Evolutionary conservation across 2,888 invertebrate species (phyloP).

Genomic region (Ectemnius cavifrons): DNA sequence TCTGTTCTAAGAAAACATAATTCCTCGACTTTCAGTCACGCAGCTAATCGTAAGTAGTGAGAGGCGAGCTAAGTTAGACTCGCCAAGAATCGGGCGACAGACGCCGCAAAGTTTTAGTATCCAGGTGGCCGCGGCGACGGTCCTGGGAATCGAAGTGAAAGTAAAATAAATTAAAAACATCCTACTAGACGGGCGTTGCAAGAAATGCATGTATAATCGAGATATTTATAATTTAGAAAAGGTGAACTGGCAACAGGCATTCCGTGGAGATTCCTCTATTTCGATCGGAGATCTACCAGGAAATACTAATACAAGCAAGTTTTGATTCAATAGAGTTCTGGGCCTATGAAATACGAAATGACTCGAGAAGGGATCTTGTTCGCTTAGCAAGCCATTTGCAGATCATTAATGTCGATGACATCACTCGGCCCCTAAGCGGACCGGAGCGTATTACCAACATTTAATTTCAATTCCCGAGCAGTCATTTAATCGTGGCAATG

Average conservation of each 20-base stretch:
- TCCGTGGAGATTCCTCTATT: no score
- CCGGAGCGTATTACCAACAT: not conserved
- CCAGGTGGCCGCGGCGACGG: not conserved
- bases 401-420: constrained; percentile 36
- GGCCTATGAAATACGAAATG: no score
- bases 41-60: not conserved
- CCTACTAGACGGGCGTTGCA: not conserved
- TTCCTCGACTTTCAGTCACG: not conserved
- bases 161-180: constrained; percentile 7
- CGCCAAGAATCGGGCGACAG: no score
- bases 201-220: no score
- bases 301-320: no score
- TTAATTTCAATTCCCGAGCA: constrained; percentile 27
- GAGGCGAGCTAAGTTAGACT: no score
- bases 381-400: not conserved
- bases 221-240: no score
- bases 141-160: not conserved
- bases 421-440: constrained; percentile 27
- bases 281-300: no score
- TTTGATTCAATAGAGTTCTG: no score
- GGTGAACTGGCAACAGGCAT: no score
- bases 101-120: no score
- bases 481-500: not conserved
- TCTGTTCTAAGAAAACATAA: not conserved
- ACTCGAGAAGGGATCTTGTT: no score